Percentiles rank a stretch among this genome's conserved stretches.
Conservation (phyloP, 2,797 vertebrate genomes). For the Peromyscus attwateri region DNA sequence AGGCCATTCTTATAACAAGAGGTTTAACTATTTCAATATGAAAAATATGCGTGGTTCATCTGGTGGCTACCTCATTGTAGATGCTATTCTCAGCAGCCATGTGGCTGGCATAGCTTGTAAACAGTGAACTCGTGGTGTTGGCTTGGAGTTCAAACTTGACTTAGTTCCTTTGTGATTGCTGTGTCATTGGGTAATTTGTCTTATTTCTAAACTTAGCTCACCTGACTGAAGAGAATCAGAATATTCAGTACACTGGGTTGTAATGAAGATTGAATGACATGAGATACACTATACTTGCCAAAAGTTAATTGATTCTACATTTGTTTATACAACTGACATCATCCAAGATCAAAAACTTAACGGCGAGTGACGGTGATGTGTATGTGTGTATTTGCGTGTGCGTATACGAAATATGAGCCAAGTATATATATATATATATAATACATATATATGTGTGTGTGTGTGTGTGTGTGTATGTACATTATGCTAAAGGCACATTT, state of each 20-base stretch:
- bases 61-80: not conserved
- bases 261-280: conserved; percentile 27
- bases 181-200: not conserved
- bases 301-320: conserved; percentile 9
- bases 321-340: not conserved
- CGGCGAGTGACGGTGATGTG: not conserved
- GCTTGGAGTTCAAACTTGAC: conserved; percentile 15
- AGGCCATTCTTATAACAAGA: conserved; percentile 30
- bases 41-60: conserved; percentile 39
- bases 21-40: conserved; percentile 70
- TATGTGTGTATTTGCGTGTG: not conserved
- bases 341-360: not conserved
- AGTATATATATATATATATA: not conserved
- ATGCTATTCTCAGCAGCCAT: not conserved
- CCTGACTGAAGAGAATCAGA: conserved; percentile 23
- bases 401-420: not conserved
- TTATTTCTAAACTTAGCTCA: conserved; percentile 37
- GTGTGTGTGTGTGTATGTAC: no score
- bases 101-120: not conserved
- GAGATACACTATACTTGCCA: not conserved
- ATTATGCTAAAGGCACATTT: not conserved
- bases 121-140: not conserved
- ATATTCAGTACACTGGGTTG: not conserved
- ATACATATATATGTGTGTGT: no score
- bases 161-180: conserved; percentile 1